phyloP scores from a whole-genome alignment of 2,797 vertebrate species.

The Paramormyrops hopkinsi region DNA sequence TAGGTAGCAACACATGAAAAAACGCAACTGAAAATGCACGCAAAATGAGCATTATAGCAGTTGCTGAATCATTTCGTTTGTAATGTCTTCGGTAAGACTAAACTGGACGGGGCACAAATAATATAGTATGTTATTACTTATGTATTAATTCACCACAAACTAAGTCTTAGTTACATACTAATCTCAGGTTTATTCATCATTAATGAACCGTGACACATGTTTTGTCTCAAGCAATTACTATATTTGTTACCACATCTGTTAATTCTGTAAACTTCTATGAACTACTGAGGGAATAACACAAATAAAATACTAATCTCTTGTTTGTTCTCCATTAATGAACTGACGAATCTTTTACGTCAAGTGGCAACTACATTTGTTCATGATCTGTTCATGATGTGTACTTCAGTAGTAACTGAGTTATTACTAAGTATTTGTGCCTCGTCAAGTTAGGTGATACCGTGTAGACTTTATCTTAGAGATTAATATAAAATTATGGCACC shows the following conservation, averaged over 20 bases:
- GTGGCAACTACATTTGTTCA: not conserved
- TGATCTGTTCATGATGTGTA: not conserved
- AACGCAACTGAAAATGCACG: not conserved
- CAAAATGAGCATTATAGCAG: not conserved
- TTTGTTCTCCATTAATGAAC: not conserved
- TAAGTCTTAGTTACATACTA: not conserved
- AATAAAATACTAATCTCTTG: not conserved
- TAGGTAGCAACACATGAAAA: not conserved
- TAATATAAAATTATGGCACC: not conserved
- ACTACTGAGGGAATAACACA: not conserved
- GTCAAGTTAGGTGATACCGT: not conserved
- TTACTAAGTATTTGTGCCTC: not conserved
- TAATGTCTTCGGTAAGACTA: not conserved
- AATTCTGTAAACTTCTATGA: not conserved
- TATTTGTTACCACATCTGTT: not conserved
- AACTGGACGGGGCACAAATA: not conserved
- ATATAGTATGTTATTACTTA: not conserved
- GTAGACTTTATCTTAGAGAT: not conserved
- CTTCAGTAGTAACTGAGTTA: not conserved
- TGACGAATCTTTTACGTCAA: not conserved
- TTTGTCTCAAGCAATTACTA: not conserved
- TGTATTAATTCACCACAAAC: not conserved
- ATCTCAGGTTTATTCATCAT: not conserved
- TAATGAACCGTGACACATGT: not conserved
- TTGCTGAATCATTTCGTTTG: not conserved